phyloP scores from a whole-genome alignment of 2,113 vertebrate species.

The Microcebus jonahi region DNA sequence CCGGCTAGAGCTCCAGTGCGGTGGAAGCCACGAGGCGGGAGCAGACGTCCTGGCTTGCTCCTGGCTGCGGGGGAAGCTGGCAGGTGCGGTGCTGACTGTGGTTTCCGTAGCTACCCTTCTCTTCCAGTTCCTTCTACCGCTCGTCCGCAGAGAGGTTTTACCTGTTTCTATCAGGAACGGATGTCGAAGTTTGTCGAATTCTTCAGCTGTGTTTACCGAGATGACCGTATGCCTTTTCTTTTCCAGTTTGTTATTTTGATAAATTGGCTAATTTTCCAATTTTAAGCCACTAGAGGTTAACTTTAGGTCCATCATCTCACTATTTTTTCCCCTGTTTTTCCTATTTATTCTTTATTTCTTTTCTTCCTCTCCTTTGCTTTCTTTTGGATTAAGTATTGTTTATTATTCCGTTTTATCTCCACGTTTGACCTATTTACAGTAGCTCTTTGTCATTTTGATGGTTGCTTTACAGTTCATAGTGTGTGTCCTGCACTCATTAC shows the following conservation, averaged over 20 bases:
- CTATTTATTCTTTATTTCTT: background rate
- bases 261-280: background rate
- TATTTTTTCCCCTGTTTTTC: background rate
- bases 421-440: background rate
- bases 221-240: background rate
- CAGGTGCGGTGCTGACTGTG: background rate
- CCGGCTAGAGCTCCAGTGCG: background rate
- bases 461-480: background rate
- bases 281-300: background rate
- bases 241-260: background rate
- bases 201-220: background rate
- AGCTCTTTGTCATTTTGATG: background rate
- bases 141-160: background rate
- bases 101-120: background rate
- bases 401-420: background rate
- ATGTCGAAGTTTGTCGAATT: background rate
- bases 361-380: background rate
- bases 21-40: accelerated
- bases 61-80: too few species aligned
- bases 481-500: background rate
- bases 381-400: background rate
- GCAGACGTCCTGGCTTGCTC: background rate
- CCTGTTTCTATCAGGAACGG: background rate
- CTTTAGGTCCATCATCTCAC: background rate
- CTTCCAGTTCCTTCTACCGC: background rate